Evolutionary conservation across 2,888 invertebrate species (phyloP), one percentile per base, ranked within the genome.

Genomic region (Pseudeuparius sepicola): DNA sequence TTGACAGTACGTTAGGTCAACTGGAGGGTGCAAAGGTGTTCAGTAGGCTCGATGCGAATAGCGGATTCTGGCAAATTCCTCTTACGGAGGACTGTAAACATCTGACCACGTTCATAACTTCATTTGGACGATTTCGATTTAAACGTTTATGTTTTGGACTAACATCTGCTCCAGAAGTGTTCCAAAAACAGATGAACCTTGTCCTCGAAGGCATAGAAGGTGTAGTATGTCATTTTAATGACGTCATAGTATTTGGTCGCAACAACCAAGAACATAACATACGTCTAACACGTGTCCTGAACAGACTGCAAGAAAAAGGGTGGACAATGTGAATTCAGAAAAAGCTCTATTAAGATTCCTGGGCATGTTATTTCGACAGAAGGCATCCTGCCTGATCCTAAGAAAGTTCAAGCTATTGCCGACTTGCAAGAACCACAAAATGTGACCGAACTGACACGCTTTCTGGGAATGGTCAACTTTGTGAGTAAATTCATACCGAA

Each of bases 371-470:
- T 45, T 4, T 36, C 34, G 14, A 12, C 17, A 7, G 12, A 14
- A 14, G 44, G 42, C n/a, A 24, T 45, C 9, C 13, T 26, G n/a
- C 28, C 37, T 14, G 40, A 45, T 34, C 29, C 18, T 4, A 26
- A 32, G 6, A 42, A 42, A 37, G 25, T 44, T 23, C 24, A 40
- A 33, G 41, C 45, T 11, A 40, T 46, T 17, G 5, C 15, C 4
- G 30, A 36, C 18, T 30, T 45, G 34, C 34, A 32, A 17, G 25
- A 12, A 15, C 40, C 41, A n/a, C 15, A 31, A 15, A 38, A 36
- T 36, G 24, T 31, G 4, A 39, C 38, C 6, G 46, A 44, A 28
- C 16, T 44, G 5, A 26, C 37, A 31, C 31, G 41, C 31, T 37
- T 46, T 16, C 30, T 24, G 27, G 13, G 13, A 45, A 30, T 29